phyloP scores from a whole-genome alignment of 2,797 vertebrate genomes.

The Oreonectes daqikongensis region DNA sequence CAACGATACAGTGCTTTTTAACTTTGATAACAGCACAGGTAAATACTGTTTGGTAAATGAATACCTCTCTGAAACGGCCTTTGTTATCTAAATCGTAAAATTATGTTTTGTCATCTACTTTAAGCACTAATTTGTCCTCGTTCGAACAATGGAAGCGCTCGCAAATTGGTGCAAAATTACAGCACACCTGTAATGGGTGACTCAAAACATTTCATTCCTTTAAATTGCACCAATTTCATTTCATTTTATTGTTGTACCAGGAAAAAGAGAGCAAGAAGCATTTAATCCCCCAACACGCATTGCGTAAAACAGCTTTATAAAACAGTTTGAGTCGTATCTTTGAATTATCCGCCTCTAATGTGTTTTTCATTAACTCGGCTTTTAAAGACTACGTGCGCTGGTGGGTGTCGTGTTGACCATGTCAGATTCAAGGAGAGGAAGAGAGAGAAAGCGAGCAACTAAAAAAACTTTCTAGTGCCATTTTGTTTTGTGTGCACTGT shows the following conservation, averaged over 20 bases:
- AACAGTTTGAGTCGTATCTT: constrained; percentile 22
- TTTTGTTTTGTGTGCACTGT: constrained; percentile 56
- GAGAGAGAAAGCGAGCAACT: constrained; percentile 29
- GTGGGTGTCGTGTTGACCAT: constrained; percentile 51
- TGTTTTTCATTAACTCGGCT: constrained; percentile 58
- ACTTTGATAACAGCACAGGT: background rate
- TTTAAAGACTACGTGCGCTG: constrained; percentile 21
- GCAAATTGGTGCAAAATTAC: constrained; percentile 17
- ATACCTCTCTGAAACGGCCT: constrained; percentile 5
- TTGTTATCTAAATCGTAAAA: constrained; percentile 14
- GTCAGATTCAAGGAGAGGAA: constrained; percentile 48
- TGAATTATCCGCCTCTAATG: constrained; percentile 50
- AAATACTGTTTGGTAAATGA: background rate
- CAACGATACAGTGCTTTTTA: constrained; percentile 6
- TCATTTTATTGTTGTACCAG: constrained; percentile 16
- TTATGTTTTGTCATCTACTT: constrained; percentile 29
- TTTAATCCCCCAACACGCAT: background rate
- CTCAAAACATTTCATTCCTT: constrained; percentile 27
- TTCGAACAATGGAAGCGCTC: constrained; percentile 1
- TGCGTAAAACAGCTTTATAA: constrained; percentile 7
- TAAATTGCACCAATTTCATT: background rate
- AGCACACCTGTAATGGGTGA: background rate
- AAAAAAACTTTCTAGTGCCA: constrained; percentile 52
- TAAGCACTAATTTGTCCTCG: constrained; percentile 10
- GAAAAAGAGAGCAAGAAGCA: background rate